phyloP scores from a whole-genome alignment of 2,888 invertebrate species.

The Cordilura impudica region DNA sequence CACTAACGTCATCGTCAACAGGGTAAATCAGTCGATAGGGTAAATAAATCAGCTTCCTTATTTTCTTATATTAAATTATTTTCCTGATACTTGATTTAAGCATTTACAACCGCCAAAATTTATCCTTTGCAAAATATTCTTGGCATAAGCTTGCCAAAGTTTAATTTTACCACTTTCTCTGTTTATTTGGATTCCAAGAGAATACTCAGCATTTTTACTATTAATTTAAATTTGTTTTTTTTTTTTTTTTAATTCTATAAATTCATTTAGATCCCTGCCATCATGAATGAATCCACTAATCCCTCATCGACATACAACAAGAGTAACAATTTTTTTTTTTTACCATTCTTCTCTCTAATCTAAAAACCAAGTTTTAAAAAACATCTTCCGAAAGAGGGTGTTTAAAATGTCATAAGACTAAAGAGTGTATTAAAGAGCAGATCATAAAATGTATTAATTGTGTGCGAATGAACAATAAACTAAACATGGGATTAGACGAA shows the following conservation, averaged over 20 bases:
- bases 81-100: background rate
- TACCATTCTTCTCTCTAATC: background rate
- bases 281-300: background rate
- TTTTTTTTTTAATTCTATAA: background rate
- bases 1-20: too few species aligned
- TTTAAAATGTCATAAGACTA: too few species aligned
- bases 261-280: background rate
- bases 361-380: background rate
- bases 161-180: background rate
- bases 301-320: too few species aligned
- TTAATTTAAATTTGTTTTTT: background rate
- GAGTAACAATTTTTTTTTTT: too few species aligned
- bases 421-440: too few species aligned
- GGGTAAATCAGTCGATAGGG: slow-evolving; percentile 12
- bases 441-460: too few species aligned
- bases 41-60: background rate
- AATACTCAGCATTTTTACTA: background rate
- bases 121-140: too few species aligned
- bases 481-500: too few species aligned
- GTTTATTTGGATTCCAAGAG: slow-evolving; percentile 3
- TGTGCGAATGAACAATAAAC: too few species aligned
- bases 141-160: background rate
- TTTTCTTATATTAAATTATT: background rate
- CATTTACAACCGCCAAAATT: background rate
- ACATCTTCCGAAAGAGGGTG: too few species aligned